Conservation (phyloP, 2,888 invertebrate genomes). For the Trypoxylon attenuatum region DNA sequence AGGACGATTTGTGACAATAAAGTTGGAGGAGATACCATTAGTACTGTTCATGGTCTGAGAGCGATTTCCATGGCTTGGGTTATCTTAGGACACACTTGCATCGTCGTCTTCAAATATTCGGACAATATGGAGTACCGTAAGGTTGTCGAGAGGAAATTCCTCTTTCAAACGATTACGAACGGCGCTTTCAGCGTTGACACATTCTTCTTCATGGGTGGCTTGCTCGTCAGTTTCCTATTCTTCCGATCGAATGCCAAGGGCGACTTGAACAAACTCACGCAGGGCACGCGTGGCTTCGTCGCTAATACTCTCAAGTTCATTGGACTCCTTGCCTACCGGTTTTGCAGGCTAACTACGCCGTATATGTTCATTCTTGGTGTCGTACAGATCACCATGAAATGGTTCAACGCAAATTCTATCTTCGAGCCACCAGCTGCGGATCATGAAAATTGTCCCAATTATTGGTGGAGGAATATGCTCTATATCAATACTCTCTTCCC, state of each 20-base stretch:
- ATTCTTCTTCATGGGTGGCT: conserved; percentile 79
- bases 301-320: conserved; percentile 78
- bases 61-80: conserved; percentile 75
- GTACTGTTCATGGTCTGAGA: conserved; percentile 72
- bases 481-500: conserved; percentile 92
- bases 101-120: conserved; percentile 88
- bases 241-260: conserved; percentile 80
- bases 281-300: conserved; percentile 72
- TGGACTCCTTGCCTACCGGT: conserved; percentile 84
- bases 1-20: conserved; percentile 70
- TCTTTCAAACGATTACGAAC: conserved; percentile 74
- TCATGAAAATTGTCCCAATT: conserved; percentile 87
- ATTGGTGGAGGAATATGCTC: conserved; percentile 92
- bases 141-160: conserved; percentile 71
- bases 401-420: conserved; percentile 87
- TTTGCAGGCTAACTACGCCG: conserved; percentile 84
- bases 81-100: conserved; percentile 75
- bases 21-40: conserved; percentile 73
- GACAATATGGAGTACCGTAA: conserved; percentile 79
- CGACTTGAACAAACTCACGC: conserved; percentile 77
- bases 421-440: conserved; percentile 90
- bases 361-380: conserved; percentile 89
- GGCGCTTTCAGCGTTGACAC: conserved; percentile 74
- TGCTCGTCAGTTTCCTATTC: conserved; percentile 89
- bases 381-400: conserved; percentile 90